Conservation (phyloP, 2,113 vertebrate species). For the Lichenostomus cassidix region DNA sequence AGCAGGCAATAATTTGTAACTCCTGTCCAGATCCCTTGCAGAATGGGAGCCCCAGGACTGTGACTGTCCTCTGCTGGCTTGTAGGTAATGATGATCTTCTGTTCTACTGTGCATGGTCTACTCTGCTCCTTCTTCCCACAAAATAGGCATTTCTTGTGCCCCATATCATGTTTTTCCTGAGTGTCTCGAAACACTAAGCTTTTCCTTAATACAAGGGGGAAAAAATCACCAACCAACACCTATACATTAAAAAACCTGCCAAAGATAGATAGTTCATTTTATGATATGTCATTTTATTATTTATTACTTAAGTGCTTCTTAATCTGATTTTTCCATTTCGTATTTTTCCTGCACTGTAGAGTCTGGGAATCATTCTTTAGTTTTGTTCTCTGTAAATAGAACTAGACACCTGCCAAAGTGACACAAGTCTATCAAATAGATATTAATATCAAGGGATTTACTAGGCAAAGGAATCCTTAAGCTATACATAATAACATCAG, state of each 20-base stretch:
- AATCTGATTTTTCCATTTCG: background rate
- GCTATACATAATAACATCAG: background rate
- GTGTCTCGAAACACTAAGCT: background rate
- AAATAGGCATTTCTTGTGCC: background rate
- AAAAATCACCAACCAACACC: background rate
- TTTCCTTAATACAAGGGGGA: background rate
- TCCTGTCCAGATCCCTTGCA: background rate
- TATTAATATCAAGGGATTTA: background rate
- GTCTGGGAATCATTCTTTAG: background rate
- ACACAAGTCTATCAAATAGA: background rate
- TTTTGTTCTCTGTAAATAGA: background rate
- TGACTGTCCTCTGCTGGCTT: background rate
- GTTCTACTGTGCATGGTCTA: background rate
- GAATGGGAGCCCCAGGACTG: background rate
- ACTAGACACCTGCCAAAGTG: background rate
- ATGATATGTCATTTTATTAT: background rate
- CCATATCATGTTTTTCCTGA: background rate
- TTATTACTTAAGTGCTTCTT: background rate
- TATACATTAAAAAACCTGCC: background rate
- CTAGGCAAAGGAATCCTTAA: background rate
- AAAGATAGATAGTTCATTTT: background rate
- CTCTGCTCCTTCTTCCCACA: background rate
- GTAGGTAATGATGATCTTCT: background rate
- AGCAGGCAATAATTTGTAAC: background rate
- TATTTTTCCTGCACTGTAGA: background rate